phyloP scores from a whole-genome alignment of 2,113 vertebrate genomes.

The Pristiophorus japonicus region DNA sequence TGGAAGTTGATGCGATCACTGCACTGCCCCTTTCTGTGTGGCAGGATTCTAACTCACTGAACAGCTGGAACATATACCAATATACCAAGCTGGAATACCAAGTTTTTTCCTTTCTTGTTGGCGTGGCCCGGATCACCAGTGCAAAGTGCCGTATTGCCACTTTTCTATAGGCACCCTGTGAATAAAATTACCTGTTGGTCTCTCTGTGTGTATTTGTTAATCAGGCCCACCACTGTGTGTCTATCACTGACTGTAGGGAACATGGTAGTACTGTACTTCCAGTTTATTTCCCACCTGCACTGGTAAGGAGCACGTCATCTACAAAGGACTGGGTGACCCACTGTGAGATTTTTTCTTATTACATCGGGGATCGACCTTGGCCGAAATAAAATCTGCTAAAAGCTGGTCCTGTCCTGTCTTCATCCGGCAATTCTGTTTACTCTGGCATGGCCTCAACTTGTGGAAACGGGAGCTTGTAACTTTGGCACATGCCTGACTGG shows the following conservation, averaged over 20 bases:
- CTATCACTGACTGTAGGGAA: neutral
- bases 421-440: too few relatives aligned
- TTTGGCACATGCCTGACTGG: neutral
- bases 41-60: neutral
- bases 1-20: neutral
- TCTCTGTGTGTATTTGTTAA: neutral
- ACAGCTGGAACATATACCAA: too few relatives aligned
- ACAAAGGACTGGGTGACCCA: neutral
- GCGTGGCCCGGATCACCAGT: neutral
- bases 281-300: neutral
- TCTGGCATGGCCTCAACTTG: neutral
- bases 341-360: neutral
- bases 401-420: neutral
- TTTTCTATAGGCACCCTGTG: neutral
- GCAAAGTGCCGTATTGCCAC: neutral
- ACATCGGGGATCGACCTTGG: neutral
- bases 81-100: neutral
- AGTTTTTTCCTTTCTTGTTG: neutral
- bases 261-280: too few relatives aligned
- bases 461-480: neutral
- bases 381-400: neutral
- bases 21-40: neutral
- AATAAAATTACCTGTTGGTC: neutral
- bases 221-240: too few relatives aligned
- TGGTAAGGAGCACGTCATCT: neutral